phyloP scores from a whole-genome alignment of 2,888 invertebrate species.

The Microctonus hyperodae region DNA sequence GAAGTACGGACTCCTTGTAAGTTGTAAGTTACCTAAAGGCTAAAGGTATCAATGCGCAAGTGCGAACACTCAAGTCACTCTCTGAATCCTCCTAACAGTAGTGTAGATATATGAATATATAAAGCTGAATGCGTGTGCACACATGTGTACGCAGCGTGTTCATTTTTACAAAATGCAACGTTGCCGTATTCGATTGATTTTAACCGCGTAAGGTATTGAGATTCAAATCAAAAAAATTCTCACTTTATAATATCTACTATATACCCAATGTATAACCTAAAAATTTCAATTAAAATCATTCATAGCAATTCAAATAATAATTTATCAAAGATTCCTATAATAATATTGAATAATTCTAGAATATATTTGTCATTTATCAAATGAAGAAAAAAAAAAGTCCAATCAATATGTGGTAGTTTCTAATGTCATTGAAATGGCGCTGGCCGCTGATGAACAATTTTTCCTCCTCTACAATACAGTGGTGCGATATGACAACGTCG shows the following conservation, averaged over 20 bases:
- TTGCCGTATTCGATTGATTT: constrained; percentile 11
- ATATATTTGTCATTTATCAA: no score
- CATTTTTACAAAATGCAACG: constrained; percentile 6
- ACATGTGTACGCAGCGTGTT: constrained; percentile 26
- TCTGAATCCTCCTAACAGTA: constrained; percentile 5
- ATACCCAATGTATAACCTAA: no score
- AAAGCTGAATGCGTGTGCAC: constrained; percentile 12
- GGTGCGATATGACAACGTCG: constrained; percentile 41
- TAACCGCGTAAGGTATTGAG: background rate
- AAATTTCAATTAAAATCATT: no score
- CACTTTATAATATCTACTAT: no score
- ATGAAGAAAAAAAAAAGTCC: background rate
- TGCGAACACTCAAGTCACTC: constrained; percentile 15
- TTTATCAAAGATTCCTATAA: no score
- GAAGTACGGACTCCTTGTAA: background rate
- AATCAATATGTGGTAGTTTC: background rate
- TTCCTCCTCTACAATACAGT: no score
- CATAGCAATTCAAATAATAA: no score
- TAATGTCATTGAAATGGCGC: background rate
- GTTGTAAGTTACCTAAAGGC: constrained; percentile 15
- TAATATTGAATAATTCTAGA: no score
- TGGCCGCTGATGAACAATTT: background rate
- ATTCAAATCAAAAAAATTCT: background rate
- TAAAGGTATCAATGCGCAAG: constrained; percentile 21
- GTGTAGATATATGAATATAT: no score